Base-by-base conservation (phyloP, 2,797 vertebrate species). In the Pseudotriccus pelzelni region DNA sequence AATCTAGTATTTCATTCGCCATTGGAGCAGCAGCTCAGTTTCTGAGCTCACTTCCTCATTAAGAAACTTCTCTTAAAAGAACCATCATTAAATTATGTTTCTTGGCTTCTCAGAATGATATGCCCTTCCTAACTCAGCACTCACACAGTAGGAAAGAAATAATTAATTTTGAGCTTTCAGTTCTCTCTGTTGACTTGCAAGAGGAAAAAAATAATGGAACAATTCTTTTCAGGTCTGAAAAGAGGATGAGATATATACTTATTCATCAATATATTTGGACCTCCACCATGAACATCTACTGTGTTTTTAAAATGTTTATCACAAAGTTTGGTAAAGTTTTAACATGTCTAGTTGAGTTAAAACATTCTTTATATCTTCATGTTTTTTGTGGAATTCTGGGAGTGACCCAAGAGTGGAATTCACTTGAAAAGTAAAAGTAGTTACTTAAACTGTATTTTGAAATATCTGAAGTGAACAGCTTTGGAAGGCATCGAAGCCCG, bases 1-100 rank as follows among this genome's bases (percentile, higher is more conserved):
- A 88, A 53, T 83, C 59, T n/a, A 58, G 28, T 17, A 70, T 86
- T 82, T 85, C 23, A 68, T 58, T 90, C 47, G 64, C 46, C 18
- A 36, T 60, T 62, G 0, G 0, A 86, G 43, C 27, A 78, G 50
- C 32, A 67, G 58, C 41, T 82, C 44, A 32, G 49, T 86, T 91
- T 88, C 81, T 50, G n/a, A 60, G 25, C 62, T 92, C 28, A 14
- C 25, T 84, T 96, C 55, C 79, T 93, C 60, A 94, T 84, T 92
- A 93, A 88, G 39, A 74, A 89, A 56, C 53, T 80, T 95, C 23
- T 77, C 53, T 89, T 89, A 14, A n/a, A 81, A 80, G 62, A 87
- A 28, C 24, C 58, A 75, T 82, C 36, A 82, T 78, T 88, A 93
- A 84, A 82, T 74, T 76, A 46, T 36, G 10, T 66, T 94, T 56